Percentiles rank a stretch among this genome's conserved stretches.
phyloP scores from a whole-genome alignment of 2,113 vertebrate species.

The Microtus montanus region DNA sequence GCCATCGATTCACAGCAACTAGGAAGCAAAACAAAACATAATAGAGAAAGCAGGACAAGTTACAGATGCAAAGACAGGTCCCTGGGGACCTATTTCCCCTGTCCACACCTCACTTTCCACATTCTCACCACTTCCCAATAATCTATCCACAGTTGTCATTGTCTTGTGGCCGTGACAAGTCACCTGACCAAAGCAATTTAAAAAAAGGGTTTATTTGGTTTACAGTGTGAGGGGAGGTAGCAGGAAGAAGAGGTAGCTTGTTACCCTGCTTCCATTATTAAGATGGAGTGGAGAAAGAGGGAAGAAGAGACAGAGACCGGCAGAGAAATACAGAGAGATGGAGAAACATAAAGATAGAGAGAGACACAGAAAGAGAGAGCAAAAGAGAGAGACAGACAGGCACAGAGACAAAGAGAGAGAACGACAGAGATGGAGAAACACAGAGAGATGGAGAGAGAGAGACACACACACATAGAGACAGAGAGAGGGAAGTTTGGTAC shows the following conservation, averaged over 20 bases:
- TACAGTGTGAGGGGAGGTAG: not conserved
- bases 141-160: not conserved
- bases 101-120: not conserved
- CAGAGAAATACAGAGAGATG: not conserved
- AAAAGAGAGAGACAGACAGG: too few relatives aligned
- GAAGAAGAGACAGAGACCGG: not conserved
- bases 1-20: not conserved
- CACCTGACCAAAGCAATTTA: not conserved
- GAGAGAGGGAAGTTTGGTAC: not conserved
- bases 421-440: not conserved
- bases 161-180: not conserved
- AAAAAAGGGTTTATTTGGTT: not conserved
- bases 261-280: not conserved
- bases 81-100: not conserved
- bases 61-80: not conserved
- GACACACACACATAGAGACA: rapidly evolving
- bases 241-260: not conserved
- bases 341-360: not conserved
- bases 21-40: not conserved
- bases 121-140: not conserved
- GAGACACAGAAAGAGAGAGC: not conserved
- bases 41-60: not conserved
- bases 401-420: not conserved
- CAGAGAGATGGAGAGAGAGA: not conserved
- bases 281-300: not conserved